Conservation (phyloP, 2,113 vertebrate species). For the Uropsilus gracilis region DNA sequence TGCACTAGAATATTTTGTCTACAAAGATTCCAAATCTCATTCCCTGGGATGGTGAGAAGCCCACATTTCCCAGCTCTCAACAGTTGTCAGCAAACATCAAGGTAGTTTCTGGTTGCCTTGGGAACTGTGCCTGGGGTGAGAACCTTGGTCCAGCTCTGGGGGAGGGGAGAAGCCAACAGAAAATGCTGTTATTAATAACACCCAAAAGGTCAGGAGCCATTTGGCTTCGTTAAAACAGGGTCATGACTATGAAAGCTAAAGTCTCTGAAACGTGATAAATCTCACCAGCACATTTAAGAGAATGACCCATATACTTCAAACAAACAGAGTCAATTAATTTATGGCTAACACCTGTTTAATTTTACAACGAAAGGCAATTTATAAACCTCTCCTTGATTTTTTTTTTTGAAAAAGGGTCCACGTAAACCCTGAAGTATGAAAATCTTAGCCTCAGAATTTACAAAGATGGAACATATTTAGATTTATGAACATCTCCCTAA, state of each 20-base stretch:
- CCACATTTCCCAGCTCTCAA: neutral
- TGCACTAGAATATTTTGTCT: slow-evolving; percentile 21
- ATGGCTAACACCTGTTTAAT: neutral
- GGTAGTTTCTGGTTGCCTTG: neutral
- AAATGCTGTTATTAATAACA: neutral
- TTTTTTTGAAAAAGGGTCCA: slow-evolving; percentile 18
- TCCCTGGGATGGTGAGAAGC: neutral
- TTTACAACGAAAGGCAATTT: neutral
- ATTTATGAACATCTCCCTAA: neutral
- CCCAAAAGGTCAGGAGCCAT: neutral
- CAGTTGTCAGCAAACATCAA: neutral
- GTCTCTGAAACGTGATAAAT: neutral
- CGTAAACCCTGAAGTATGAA: neutral
- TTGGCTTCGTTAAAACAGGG: neutral
- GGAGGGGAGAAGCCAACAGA: neutral
- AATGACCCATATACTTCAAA: slow-evolving; percentile 5
- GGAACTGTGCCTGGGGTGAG: neutral
- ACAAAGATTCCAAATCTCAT: slow-evolving; percentile 8
- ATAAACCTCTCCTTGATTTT: slow-evolving; percentile 33
- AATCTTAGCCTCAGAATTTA: neutral
- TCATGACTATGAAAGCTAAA: neutral
- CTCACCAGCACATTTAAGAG: neutral
- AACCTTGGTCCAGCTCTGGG: neutral
- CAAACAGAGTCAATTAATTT: neutral
- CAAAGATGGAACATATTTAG: neutral